Conservation (phyloP, 1,140 invertebrate genomes). For the Trachymyrmex cornetzi region DNA sequence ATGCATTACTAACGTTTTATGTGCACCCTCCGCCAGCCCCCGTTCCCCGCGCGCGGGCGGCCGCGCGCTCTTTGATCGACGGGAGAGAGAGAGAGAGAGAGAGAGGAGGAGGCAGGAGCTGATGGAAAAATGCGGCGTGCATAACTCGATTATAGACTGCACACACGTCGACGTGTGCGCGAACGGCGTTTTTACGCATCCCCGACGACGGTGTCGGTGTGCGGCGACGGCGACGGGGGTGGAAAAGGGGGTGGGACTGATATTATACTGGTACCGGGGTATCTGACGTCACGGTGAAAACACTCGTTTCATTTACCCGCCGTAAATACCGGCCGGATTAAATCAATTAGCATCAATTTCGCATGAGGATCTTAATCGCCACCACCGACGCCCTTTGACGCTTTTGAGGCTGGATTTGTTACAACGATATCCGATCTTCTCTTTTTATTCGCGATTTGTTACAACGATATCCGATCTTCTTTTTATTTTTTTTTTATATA, state of each 20-base stretch:
- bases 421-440: background rate
- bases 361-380: slow-evolving; percentile 58
- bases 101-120: slow-evolving; percentile 48
- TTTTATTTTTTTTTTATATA: slow-evolving; percentile 39
- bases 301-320: slow-evolving; percentile 53
- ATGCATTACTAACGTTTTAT: slow-evolving; percentile 75
- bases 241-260: background rate
- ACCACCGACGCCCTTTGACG: slow-evolving; percentile 34
- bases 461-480: background rate
- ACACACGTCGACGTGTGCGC: slow-evolving; percentile 59
- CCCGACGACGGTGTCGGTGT: slow-evolving; percentile 54
- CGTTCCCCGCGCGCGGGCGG: background rate
- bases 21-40: slow-evolving; percentile 20
- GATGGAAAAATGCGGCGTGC: slow-evolving; percentile 75
- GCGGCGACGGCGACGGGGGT: background rate
- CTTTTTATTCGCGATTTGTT: slow-evolving; percentile 12
- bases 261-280: slow-evolving; percentile 35
- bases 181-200: slow-evolving; percentile 74
- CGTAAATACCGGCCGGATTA: slow-evolving; percentile 49
- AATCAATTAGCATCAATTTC: slow-evolving; percentile 61
- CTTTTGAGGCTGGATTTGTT: slow-evolving; percentile 39
- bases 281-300: slow-evolving; percentile 44
- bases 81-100: slow-evolving; percentile 23
- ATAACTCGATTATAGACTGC: slow-evolving; percentile 73
- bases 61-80: slow-evolving; percentile 71